phyloP scores from a whole-genome alignment of 2,113 vertebrate species.

The Camelus bactrianus region DNA sequence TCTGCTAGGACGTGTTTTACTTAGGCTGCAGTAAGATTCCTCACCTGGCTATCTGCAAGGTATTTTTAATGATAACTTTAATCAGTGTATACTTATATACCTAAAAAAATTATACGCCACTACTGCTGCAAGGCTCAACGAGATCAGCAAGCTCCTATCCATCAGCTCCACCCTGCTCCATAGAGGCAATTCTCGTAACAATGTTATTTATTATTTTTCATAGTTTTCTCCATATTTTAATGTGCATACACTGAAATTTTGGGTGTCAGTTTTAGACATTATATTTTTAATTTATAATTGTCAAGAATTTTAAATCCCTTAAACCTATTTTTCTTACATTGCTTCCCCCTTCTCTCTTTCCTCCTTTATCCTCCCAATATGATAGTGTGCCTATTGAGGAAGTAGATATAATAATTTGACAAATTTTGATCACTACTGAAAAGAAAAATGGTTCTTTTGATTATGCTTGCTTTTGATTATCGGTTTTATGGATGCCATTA shows the following conservation, averaged over 20 bases:
- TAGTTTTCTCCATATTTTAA: slow-evolving; percentile 5
- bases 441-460: too few relatives aligned
- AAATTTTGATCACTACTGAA: neutral
- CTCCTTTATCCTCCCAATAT: neutral
- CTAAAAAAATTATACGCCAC: neutral
- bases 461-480: too few relatives aligned
- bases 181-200: neutral
- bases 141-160: neutral
- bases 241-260: neutral
- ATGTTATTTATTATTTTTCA: neutral
- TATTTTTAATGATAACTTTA: neutral
- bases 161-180: neutral
- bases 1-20: neutral
- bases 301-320: neutral
- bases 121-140: neutral
- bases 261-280: neutral
- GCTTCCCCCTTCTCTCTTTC: neutral
- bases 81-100: neutral
- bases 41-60: neutral
- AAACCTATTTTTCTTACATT: neutral
- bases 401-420: neutral
- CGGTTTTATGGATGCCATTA: neutral
- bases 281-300: neutral
- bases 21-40: neutral
- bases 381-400: neutral